These are phyloP conservation scores for Pelecanoides urinatrix DNA, from an alignment of 2,113 vertebrate species.

Conservation along the genomic window DNA sequence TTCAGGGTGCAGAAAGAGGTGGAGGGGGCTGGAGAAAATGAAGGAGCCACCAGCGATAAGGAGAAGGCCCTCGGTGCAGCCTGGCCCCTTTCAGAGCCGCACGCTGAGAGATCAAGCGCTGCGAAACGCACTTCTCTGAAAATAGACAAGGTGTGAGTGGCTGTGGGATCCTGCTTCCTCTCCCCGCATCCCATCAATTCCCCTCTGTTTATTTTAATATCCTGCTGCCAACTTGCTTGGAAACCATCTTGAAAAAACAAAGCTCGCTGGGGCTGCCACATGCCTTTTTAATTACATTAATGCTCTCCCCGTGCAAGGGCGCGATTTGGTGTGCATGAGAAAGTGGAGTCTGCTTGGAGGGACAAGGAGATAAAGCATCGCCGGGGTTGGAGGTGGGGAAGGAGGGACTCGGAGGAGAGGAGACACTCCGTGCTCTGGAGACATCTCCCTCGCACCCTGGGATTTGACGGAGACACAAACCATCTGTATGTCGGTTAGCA, in stretches of 20 bases:
- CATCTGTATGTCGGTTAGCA: constrained; percentile 15
- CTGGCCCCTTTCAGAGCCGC: neutral
- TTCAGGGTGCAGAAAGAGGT: neutral
- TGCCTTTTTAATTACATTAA: constrained; percentile 69
- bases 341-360: neutral
- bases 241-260: constrained; percentile 66
- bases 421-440: neutral
- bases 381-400: neutral
- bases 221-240: constrained; percentile 59
- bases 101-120: neutral
- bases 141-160: constrained; percentile 66
- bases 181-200: constrained; percentile 66
- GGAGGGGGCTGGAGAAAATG: neutral
- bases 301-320: neutral
- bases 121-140: constrained; percentile 52
- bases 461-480: constrained; percentile 43
- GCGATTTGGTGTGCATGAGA: neutral
- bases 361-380: neutral
- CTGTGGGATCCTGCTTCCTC: constrained; percentile 68
- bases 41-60: neutral
- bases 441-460: constrained; percentile 29
- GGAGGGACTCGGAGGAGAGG: neutral
- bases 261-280: constrained; percentile 17
- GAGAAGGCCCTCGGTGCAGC: neutral
- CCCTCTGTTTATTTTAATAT: constrained; percentile 71